These are phyloP conservation scores for Coregonus clupeaformis DNA, from an alignment of 2,113 vertebrate species.

Conservation along the genomic window DNA sequence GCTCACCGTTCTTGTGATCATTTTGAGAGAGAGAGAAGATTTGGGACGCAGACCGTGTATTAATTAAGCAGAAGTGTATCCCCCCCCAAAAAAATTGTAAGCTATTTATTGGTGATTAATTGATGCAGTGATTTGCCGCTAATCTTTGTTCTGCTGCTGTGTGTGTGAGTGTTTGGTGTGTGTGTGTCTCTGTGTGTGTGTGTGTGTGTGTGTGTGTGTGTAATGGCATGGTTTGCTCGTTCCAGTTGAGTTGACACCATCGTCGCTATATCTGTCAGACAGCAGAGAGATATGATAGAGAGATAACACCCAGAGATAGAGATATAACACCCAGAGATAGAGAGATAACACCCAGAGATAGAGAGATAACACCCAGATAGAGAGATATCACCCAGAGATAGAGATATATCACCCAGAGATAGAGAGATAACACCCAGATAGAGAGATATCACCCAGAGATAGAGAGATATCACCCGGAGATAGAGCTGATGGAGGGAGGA, in stretches of 20 bases:
- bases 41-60: slow-evolving; percentile 45
- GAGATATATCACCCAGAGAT: no score
- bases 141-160: slow-evolving; percentile 16
- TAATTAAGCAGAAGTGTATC: slow-evolving; percentile 73
- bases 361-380: no score
- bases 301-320: no score
- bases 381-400: no score
- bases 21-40: no score
- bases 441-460: no score
- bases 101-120: slow-evolving; percentile 71
- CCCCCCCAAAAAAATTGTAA: slow-evolving; percentile 35
- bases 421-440: no score
- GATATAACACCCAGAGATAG: no score
- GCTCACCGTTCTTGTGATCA: no score
- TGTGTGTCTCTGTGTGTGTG: no score
- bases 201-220: no score
- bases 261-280: neutral
- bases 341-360: no score
- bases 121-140: slow-evolving; percentile 47
- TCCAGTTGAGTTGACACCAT: neutral
- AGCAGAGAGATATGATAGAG: neutral
- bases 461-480: neutral
- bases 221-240: slow-evolving; percentile 18
- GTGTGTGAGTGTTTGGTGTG: neutral
- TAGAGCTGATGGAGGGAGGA: neutral